phyloP scores from a whole-genome alignment of 1,140 invertebrate genomes.

The Pissodes strobi region DNA sequence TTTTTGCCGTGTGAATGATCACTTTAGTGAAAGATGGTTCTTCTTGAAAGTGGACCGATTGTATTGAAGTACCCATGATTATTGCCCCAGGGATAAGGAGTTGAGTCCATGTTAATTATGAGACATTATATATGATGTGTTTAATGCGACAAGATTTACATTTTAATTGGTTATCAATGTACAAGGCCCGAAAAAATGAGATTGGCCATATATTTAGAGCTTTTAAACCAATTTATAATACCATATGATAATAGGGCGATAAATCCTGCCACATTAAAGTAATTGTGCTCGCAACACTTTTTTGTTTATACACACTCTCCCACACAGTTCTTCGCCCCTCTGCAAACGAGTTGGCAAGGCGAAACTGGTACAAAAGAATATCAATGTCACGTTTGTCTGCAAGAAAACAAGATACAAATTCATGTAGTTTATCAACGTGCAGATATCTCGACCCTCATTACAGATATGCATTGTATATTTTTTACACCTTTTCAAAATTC shows the following conservation, averaged over 20 bases:
- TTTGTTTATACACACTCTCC: constrained; percentile 18
- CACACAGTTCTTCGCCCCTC: constrained; percentile 18
- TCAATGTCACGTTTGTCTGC: constrained; percentile 23
- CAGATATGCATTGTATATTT: constrained; percentile 29
- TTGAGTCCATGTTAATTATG: no score
- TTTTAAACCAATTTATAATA: no score
- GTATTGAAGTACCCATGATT: no score
- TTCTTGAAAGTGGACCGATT: no score
- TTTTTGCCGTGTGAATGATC: no score
- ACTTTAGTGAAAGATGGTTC: no score
- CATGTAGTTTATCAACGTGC: constrained; percentile 21
- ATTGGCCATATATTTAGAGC: no score
- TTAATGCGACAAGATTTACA: no score
- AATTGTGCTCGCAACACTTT: constrained; percentile 18
- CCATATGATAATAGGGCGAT: constrained; percentile 16
- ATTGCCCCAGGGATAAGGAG: no score
- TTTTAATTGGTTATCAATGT: no score
- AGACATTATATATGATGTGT: no score
- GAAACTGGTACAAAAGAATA: constrained; percentile 31
- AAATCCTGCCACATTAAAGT: constrained; percentile 26
- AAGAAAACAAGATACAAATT: constrained; percentile 29
- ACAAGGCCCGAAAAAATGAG: no score
- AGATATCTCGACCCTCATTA: constrained; percentile 28
- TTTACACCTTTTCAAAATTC: constrained; percentile 20
- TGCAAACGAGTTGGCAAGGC: constrained; percentile 24